Conservation (phyloP, 2,113 vertebrate species). For the Physeter macrocephalus region DNA sequence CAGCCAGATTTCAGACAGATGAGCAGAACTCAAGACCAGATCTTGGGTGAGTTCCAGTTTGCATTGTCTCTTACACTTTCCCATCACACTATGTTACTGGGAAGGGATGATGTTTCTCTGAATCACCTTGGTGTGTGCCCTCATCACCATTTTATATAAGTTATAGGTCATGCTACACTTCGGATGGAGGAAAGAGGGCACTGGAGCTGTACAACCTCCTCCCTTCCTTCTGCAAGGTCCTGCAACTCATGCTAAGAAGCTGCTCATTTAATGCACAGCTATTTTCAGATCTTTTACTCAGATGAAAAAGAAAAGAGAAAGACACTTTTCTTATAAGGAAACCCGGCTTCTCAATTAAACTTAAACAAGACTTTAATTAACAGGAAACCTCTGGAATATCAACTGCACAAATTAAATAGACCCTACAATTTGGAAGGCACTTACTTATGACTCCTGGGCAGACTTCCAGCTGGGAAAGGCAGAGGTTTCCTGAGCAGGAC, state of each 20-base stretch:
- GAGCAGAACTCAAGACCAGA: background rate
- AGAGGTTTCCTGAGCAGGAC: background rate
- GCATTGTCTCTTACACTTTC: background rate
- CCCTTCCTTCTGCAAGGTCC: background rate
- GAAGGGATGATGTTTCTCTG: background rate
- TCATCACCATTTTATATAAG: background rate
- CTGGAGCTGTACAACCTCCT: background rate
- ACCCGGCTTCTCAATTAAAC: constrained; percentile 27
- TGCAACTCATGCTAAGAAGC: background rate
- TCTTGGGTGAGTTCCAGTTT: background rate
- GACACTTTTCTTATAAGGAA: constrained; percentile 11
- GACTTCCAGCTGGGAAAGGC: background rate
- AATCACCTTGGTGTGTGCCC: background rate
- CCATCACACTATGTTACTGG: background rate
- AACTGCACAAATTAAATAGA: background rate
- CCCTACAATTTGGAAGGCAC: background rate
- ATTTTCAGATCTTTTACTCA: background rate
- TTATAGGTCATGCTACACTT: background rate
- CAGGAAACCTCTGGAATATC: constrained; percentile 19
- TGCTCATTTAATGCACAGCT: background rate
- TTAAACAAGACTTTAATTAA: constrained; percentile 31
- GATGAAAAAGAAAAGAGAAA: constrained; percentile 18
- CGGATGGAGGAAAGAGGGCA: background rate
- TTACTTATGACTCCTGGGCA: background rate
- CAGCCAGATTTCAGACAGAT: background rate